A percentile compares a stretch with the other conserved stretches of the same genome.
Evolutionary conservation across 2,113 vertebrate genomes (phyloP).

Genomic region (Scophthalmus maximus): DNA sequence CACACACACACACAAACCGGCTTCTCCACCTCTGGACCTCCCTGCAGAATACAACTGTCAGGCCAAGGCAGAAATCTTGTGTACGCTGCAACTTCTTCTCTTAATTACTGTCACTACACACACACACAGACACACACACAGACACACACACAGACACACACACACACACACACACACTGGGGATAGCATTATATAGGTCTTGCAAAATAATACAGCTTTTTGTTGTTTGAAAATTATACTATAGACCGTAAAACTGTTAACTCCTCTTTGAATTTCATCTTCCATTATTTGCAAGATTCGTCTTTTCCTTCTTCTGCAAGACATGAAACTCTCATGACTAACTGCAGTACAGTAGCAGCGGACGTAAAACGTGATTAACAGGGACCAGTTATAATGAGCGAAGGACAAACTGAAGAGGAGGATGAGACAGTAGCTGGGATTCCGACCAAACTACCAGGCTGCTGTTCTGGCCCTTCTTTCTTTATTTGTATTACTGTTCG

Average conservation of each 20-base stretch:
- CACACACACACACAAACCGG: constrained; percentile 4
- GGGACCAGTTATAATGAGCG: background rate
- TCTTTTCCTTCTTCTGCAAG: too few relatives aligned
- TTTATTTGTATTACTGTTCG: constrained; percentile 22
- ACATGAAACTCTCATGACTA: too few relatives aligned
- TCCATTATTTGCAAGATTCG: too few relatives aligned
- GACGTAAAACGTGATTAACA: too few relatives aligned
- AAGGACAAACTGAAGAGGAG: background rate
- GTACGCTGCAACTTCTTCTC: constrained; percentile 55
- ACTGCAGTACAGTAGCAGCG: too few relatives aligned
- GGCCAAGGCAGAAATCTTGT: constrained; percentile 38
- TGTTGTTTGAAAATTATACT: background rate
- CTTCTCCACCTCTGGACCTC: constrained; percentile 34
- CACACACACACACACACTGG: constrained; percentile 8
- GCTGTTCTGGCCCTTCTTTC: background rate
- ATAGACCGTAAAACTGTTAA: background rate
- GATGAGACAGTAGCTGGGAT: background rate
- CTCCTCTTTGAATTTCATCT: too few relatives aligned
- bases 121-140: constrained; percentile 7
- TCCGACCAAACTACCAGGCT: constrained; percentile 1
- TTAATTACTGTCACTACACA: constrained; percentile 62
- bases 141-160: constrained; percentile 17
- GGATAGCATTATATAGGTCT: background rate
- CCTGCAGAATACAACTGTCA: constrained; percentile 57
- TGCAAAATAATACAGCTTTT: background rate